phyloP scores from a whole-genome alignment of 2,888 invertebrate species.

The Metellina segmentata region DNA sequence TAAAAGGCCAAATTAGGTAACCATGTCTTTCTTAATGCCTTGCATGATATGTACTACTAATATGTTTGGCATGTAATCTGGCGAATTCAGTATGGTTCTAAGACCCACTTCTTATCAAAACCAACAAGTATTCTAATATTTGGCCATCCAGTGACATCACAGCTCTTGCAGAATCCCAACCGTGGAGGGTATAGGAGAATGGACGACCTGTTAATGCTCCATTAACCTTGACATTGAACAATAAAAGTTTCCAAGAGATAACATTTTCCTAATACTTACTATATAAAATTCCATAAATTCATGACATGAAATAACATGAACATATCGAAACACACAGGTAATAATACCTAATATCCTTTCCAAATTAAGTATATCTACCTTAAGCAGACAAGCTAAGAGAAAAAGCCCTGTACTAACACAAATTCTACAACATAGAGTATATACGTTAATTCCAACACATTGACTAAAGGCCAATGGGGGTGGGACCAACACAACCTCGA shows the following conservation, averaged over 20 bases:
- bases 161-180: too few relatives aligned
- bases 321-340: not conserved
- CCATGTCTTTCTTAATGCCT: too few relatives aligned
- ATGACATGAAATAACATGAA: not conserved
- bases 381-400: slow-evolving; percentile 12
- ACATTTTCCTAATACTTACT: not conserved
- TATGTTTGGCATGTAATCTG: too few relatives aligned
- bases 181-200: too few relatives aligned
- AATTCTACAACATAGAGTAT: slow-evolving; percentile 12
- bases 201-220: too few relatives aligned
- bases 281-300: not conserved
- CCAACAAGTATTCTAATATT: too few relatives aligned
- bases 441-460: not conserved
- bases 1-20: too few relatives aligned
- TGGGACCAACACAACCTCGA: not conserved
- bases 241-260: not conserved
- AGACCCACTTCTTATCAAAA: too few relatives aligned
- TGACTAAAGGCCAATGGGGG: slow-evolving; percentile 16
- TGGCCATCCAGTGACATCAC: too few relatives aligned
- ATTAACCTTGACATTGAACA: not conserved
- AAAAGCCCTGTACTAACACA: slow-evolving; percentile 13
- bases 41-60: too few relatives aligned
- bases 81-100: too few relatives aligned
- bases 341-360: not conserved
- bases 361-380: not conserved